Evolutionary conservation across 2,797 vertebrate species (phyloP).

Genomic region (Anableps anableps): DNA sequence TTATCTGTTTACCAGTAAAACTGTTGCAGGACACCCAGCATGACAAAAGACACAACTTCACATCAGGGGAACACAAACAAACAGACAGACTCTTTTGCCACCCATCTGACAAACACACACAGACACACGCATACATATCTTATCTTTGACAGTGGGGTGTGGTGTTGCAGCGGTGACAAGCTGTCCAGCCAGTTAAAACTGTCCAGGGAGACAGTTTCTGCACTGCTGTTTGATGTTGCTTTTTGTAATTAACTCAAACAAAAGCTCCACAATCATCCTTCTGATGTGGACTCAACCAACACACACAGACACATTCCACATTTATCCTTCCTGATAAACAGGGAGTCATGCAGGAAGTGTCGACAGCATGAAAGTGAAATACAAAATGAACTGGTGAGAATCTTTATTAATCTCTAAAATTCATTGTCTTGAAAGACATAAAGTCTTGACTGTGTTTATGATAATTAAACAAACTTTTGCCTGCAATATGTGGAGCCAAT

Average conservation of each 20-base stretch:
- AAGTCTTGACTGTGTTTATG: constrained; percentile 3
- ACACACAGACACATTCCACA: constrained; percentile 33
- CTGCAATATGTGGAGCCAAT: neutral
- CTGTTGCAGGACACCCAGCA: constrained; percentile 55
- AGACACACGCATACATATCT: constrained; percentile 1
- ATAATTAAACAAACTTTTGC: constrained; percentile 27
- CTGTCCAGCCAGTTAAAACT: constrained; percentile 51
- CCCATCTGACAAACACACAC: constrained; percentile 32
- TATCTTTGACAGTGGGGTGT: constrained; percentile 41
- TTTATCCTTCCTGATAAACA: constrained; percentile 58
- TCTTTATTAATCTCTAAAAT: constrained; percentile 19
- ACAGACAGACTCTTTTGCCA: constrained; percentile 14
- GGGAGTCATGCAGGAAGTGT: constrained; percentile 30
- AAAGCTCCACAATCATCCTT: constrained; percentile 54
- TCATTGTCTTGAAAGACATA: constrained; percentile 10
- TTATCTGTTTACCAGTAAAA: constrained; percentile 66
- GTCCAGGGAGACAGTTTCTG: constrained; percentile 52
- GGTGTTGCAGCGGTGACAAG: constrained; percentile 59
- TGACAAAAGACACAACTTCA: constrained; percentile 33
- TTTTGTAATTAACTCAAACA: constrained; percentile 70
- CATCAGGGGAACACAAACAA: constrained; percentile 39
- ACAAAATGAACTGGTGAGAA: constrained; percentile 18
- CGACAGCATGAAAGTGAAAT: constrained; percentile 25
- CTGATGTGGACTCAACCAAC: constrained; percentile 52
- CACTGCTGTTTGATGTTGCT: constrained; percentile 64